Conservation (phyloP, 1,140 invertebrate genomes). For the Nixonia krombeini region DNA sequence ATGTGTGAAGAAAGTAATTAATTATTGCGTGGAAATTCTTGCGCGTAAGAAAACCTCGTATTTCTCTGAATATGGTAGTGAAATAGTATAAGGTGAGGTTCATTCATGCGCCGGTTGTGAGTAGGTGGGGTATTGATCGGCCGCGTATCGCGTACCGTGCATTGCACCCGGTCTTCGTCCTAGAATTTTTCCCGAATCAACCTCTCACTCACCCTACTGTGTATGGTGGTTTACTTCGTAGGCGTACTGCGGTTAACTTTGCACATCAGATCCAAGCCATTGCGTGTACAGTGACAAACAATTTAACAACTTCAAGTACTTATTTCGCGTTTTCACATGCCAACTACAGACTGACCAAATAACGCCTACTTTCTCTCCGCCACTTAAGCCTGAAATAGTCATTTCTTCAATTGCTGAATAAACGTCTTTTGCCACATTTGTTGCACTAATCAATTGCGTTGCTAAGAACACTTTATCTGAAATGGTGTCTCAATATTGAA, state of each 20-base stretch:
- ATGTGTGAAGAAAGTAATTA: too few relatives aligned
- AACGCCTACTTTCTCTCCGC: not conserved
- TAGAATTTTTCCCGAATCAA: constrained; percentile 52
- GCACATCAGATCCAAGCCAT: constrained; percentile 39
- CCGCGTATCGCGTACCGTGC: constrained; percentile 50
- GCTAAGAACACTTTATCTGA: too few relatives aligned
- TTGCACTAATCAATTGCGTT: too few relatives aligned
- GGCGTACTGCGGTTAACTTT: constrained; percentile 41
- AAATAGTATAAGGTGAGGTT: constrained; percentile 67
- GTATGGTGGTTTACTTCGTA: constrained; percentile 44
- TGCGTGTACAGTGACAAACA: constrained; percentile 32
- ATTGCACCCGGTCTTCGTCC: constrained; percentile 50
- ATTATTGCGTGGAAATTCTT: not conserved
- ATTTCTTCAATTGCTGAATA: too few relatives aligned
- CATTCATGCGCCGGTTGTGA: constrained; percentile 67
- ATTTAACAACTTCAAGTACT: constrained; percentile 10
- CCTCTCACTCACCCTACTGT: constrained; percentile 45
- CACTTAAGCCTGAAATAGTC: not conserved
- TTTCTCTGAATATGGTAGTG: constrained; percentile 52
- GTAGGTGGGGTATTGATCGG: constrained; percentile 68
- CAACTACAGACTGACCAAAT: too few relatives aligned
- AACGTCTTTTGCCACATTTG: too few relatives aligned
- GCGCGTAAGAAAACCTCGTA: constrained; percentile 1
- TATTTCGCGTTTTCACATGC: too few relatives aligned
- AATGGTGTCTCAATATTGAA: too few relatives aligned